A percentile compares a stretch with the other conserved stretches of the same genome.
Evolutionary conservation across 1,140 invertebrate species (phyloP).

Genomic region (Dufourea novaeangliae): DNA sequence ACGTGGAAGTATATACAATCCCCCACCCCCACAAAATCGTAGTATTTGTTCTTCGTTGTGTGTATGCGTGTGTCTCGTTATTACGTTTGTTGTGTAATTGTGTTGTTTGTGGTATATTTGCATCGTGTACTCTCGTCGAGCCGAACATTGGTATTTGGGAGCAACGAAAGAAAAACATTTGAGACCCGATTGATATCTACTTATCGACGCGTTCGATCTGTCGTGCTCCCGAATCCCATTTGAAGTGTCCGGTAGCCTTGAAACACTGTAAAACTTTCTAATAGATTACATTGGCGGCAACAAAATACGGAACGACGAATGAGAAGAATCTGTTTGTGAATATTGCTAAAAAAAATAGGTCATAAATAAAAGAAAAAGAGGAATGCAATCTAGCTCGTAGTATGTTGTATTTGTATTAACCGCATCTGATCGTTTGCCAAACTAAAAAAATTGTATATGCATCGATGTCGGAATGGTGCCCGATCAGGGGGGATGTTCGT

Average conservation of each 20-base stretch:
- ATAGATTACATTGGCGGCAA: constrained; percentile 3
- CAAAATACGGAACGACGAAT: constrained; percentile 20
- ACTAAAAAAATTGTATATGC: constrained; percentile 47
- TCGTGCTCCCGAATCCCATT: not conserved
- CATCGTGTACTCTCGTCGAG: constrained; percentile 51
- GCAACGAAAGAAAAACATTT: constrained; percentile 10
- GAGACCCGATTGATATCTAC: not conserved
- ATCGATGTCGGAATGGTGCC: constrained; percentile 47
- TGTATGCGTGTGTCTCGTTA: constrained; percentile 27
- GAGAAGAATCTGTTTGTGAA: constrained; percentile 23
- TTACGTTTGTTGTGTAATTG: constrained; percentile 39
- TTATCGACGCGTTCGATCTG: not conserved
- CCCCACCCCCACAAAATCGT: constrained; percentile 27
- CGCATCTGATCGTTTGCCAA: constrained; percentile 31
- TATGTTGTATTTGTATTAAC: constrained; percentile 63
- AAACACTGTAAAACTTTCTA: not conserved
- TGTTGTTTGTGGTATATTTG: constrained; percentile 22
- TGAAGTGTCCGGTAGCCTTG: constrained; percentile 24
- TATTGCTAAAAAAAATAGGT: constrained; percentile 20
- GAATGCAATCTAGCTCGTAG: constrained; percentile 44
- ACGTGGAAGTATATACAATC: constrained; percentile 59
- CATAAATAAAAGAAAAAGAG: constrained; percentile 31
- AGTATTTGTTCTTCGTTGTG: constrained; percentile 43
- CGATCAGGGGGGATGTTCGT: constrained; percentile 37
- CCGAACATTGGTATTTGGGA: constrained; percentile 56